Percentiles rank a stretch among this genome's conserved stretches.
These are phyloP conservation scores for Xanthia togata DNA, from an alignment of 2,888 invertebrate species.

Conservation along the genomic window DNA sequence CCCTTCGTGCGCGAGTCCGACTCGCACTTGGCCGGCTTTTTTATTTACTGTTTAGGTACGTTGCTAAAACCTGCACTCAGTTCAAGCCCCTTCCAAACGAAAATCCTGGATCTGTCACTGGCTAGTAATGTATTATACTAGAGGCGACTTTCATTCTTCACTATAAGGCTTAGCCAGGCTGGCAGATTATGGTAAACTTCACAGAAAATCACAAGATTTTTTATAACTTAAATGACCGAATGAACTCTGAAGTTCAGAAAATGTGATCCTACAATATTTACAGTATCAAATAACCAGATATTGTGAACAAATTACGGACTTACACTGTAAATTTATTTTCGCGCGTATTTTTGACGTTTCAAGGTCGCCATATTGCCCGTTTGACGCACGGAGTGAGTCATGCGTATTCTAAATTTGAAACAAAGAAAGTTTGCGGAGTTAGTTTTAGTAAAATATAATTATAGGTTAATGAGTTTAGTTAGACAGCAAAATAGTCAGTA, in stretches of 20 bases:
- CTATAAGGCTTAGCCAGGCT: too few relatives aligned
- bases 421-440: slow-evolving; percentile 60
- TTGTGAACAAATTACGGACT: slow-evolving; percentile 40
- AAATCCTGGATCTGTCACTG: too few relatives aligned
- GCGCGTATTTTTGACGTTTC: slow-evolving; percentile 77
- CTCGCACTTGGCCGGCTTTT: too few relatives aligned
- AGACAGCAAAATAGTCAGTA: neutral
- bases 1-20: too few relatives aligned
- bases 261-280: slow-evolving; percentile 37
- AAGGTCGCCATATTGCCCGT: slow-evolving; percentile 75
- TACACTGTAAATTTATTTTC: slow-evolving; percentile 57
- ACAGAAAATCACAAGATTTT: neutral
- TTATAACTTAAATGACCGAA: neutral
- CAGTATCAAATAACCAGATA: slow-evolving; percentile 53
- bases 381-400: slow-evolving; percentile 74
- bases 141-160: too few relatives aligned
- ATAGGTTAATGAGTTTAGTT: slow-evolving; percentile 47
- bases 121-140: too few relatives aligned
- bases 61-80: too few relatives aligned
- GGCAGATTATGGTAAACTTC: too few relatives aligned
- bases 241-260: neutral
- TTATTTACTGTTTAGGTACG: too few relatives aligned
- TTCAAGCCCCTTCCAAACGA: too few relatives aligned
- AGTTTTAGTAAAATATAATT: slow-evolving; percentile 27
- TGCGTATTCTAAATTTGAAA: slow-evolving; percentile 64